Conservation (phyloP, 2,888 invertebrate genomes). For the Caenorhabditis sp. region DNA sequence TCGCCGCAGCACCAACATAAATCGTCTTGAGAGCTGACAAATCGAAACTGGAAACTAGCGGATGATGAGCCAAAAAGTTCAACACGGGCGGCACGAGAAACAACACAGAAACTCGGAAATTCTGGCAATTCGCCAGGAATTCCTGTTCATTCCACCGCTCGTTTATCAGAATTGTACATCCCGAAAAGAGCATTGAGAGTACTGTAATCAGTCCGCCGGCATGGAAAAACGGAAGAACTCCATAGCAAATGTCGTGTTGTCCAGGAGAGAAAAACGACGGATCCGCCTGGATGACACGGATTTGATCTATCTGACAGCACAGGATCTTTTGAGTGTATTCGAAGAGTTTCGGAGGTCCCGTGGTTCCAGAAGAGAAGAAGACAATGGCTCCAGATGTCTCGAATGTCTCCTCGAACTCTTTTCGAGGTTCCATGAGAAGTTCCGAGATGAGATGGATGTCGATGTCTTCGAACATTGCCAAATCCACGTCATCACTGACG, state of each 20-base stretch:
- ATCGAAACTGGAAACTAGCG: conserved; percentile 23
- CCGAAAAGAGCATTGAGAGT: conserved; percentile 70
- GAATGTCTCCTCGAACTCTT: not conserved
- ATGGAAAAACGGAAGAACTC: conserved; percentile 78
- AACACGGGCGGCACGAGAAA: conserved; percentile 76
- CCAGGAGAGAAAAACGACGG: conserved; percentile 21
- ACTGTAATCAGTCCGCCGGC: conserved; percentile 77
- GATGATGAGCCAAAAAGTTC: conserved; percentile 61
- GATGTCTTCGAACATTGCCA: conserved; percentile 40
- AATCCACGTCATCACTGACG: conserved; percentile 47
- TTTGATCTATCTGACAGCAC: conserved; percentile 65
- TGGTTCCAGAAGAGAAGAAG: conserved; percentile 79
- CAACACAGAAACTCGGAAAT: conserved; percentile 58
- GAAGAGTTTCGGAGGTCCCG: conserved; percentile 75
- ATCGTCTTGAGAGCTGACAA: conserved; percentile 51
- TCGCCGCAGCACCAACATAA: conserved; percentile 70
- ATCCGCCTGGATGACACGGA: conserved; percentile 38
- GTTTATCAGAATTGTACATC: conserved; percentile 71
- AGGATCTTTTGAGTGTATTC: conserved; percentile 66
- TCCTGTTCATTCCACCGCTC: conserved; percentile 65
- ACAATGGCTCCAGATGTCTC: conserved; percentile 63
- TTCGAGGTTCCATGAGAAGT: not conserved
- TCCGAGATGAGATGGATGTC: conserved; percentile 24
- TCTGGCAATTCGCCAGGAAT: conserved; percentile 64
- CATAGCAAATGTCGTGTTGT: conserved; percentile 61